phyloP scores from a whole-genome alignment of 2,113 vertebrate species.

The Mormyrus lacerda region DNA sequence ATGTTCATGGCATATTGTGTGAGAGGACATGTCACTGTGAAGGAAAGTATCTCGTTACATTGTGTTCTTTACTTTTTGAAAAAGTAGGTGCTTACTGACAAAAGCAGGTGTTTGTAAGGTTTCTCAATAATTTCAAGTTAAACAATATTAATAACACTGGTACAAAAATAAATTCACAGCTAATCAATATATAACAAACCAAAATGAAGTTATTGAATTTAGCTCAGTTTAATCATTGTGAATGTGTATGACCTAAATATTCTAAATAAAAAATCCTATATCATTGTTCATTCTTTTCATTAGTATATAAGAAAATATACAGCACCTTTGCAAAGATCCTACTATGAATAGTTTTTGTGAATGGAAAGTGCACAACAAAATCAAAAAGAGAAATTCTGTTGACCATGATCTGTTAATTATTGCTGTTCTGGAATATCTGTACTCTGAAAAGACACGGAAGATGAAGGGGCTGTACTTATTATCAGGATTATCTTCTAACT shows the following conservation, averaged over 20 bases:
- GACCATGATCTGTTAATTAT: constrained; percentile 17
- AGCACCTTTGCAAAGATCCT: not conserved
- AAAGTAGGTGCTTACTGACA: not conserved
- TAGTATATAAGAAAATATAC: not conserved
- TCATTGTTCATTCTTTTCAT: not conserved
- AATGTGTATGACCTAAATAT: not conserved
- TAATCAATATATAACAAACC: not conserved
- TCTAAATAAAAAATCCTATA: not conserved
- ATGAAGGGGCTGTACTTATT: constrained; percentile 43
- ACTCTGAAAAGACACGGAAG: constrained; percentile 34
- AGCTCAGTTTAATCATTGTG: not conserved
- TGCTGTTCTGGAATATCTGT: constrained; percentile 36
- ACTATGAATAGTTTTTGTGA: not conserved
- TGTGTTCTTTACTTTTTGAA: not conserved
- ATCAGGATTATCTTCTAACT: constrained; percentile 51
- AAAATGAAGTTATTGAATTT: not conserved
- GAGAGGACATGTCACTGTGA: not conserved
- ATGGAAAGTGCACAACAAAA: not conserved
- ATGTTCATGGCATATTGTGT: not conserved
- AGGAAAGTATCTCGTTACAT: not conserved
- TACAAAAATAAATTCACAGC: not conserved
- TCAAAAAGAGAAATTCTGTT: not conserved
- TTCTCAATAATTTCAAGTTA: not conserved
- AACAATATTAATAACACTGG: not conserved
- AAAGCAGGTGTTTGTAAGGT: not conserved